phyloP scores from a whole-genome alignment of 2,113 vertebrate species.

The Dicrurus megarhynchus region DNA sequence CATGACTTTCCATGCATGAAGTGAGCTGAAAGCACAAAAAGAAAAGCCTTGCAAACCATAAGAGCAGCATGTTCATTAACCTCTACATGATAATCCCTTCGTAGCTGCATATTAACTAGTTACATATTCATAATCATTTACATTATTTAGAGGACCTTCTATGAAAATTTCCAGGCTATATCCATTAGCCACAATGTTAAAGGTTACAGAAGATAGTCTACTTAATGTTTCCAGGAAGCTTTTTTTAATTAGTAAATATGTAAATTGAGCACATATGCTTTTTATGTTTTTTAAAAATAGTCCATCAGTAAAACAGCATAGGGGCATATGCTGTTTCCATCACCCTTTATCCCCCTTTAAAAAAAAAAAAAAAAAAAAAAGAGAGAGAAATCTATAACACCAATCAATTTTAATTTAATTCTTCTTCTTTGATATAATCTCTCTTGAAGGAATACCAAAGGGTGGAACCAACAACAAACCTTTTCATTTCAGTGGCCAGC shows the following conservation, averaged over 20 bases:
- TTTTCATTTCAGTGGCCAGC: background rate
- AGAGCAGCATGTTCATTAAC: slow-evolving; percentile 84
- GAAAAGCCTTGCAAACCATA: slow-evolving; percentile 71
- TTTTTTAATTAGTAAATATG: slow-evolving; percentile 86
- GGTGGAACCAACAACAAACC: slow-evolving; percentile 37
- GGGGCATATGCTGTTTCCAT: slow-evolving; percentile 31
- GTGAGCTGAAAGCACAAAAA: slow-evolving; percentile 72
- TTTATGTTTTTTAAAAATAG: slow-evolving; percentile 68
- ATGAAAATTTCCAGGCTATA: slow-evolving; percentile 81
- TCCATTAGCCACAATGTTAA: slow-evolving; percentile 82
- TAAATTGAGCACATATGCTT: slow-evolving; percentile 74
- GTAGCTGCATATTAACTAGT: slow-evolving; percentile 85
- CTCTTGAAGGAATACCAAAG: slow-evolving; percentile 56
- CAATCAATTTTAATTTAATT: slow-evolving; percentile 67
- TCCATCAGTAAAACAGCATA: slow-evolving; percentile 35
- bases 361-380: background rate
- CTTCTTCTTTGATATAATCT: slow-evolving; percentile 66
- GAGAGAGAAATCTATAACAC: slow-evolving; percentile 21
- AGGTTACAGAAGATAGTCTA: slow-evolving; percentile 82
- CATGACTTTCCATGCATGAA: slow-evolving; percentile 75
- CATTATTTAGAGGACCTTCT: slow-evolving; percentile 84
- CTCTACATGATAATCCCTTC: slow-evolving; percentile 82
- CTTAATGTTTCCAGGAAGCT: slow-evolving; percentile 78
- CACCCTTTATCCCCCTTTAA: background rate
- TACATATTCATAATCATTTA: slow-evolving; percentile 87